Evolutionary conservation across 2,113 vertebrate species (phyloP).

Genomic region (Phylloscopus trochiloides): DNA sequence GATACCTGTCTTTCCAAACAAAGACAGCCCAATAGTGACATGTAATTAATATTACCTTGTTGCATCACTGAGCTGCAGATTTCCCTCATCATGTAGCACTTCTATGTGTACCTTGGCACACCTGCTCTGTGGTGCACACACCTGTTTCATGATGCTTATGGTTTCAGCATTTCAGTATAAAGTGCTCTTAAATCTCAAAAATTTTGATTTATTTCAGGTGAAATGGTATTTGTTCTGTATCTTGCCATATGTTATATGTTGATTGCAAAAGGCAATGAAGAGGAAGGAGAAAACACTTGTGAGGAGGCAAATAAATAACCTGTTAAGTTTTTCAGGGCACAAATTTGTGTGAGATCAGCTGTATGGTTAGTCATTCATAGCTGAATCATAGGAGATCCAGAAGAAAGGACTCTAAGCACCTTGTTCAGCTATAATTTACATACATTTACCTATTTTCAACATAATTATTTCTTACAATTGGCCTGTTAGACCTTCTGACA

Average conservation of each 20-base stretch:
- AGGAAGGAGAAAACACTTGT: not conserved
- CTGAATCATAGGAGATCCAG: not conserved
- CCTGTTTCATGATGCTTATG: not conserved
- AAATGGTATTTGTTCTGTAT: not conserved
- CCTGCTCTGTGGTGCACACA: not conserved
- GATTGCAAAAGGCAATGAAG: not conserved
- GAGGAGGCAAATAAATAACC: not conserved
- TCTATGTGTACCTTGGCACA: fast-evolving
- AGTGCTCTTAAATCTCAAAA: not conserved
- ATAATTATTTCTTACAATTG: not conserved
- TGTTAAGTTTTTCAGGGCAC: not conserved
- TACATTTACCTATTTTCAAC: not conserved
- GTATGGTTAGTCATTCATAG: not conserved
- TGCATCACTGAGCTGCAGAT: not conserved
- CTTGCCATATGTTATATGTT: fast-evolving
- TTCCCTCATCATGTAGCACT: not conserved
- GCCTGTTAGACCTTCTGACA: not conserved
- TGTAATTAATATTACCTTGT: not conserved
- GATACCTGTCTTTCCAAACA: too few species aligned
- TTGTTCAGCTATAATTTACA: not conserved
- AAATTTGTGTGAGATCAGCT: not conserved
- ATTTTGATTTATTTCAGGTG: not conserved
- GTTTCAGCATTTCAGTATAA: not conserved
- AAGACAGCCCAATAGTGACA: not conserved
- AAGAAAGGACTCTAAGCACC: not conserved